phyloP scores from a whole-genome alignment of 2,113 vertebrate genomes.

The Pungitius pungitius region DNA sequence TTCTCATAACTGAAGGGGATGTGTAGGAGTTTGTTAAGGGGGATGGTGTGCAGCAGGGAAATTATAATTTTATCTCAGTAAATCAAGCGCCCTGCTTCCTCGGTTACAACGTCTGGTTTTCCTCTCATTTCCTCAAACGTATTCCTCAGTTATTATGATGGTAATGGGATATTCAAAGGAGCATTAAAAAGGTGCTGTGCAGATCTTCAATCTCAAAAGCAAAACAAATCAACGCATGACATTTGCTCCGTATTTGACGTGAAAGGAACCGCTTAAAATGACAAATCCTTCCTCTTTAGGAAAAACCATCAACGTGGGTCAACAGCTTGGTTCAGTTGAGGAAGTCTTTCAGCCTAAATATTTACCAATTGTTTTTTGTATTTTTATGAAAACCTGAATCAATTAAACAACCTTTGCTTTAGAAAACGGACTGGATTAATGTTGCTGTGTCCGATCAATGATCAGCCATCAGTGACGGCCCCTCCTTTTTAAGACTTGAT shows the following conservation, averaged over 20 bases:
- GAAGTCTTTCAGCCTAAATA: conserved; percentile 3
- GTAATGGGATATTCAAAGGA: neutral
- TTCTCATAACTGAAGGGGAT: conserved; percentile 46
- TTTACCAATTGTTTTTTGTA: neutral
- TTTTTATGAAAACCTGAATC: neutral
- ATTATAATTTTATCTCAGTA: conserved; percentile 29
- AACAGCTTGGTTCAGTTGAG: conserved; percentile 21
- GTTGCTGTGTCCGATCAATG: neutral
- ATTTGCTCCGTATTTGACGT: neutral
- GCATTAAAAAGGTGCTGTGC: neutral
- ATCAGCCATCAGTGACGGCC: neutral
- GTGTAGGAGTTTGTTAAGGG: conserved; percentile 26
- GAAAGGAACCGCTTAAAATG: neutral
- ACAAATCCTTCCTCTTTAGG: neutral
- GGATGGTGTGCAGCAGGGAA: conserved; percentile 21
- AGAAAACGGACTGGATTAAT: neutral
- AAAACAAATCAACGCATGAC: neutral
- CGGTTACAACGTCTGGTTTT: neutral
- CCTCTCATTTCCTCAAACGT: neutral
- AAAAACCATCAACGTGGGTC: conserved; percentile 14
- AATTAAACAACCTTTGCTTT: neutral
- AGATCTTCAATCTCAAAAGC: neutral
- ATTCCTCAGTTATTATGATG: neutral
- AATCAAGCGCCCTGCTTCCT: neutral
- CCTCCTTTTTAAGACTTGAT: neutral